Conservation (phyloP, 1,140 invertebrate species). For the Temnothorax nylanderi region DNA sequence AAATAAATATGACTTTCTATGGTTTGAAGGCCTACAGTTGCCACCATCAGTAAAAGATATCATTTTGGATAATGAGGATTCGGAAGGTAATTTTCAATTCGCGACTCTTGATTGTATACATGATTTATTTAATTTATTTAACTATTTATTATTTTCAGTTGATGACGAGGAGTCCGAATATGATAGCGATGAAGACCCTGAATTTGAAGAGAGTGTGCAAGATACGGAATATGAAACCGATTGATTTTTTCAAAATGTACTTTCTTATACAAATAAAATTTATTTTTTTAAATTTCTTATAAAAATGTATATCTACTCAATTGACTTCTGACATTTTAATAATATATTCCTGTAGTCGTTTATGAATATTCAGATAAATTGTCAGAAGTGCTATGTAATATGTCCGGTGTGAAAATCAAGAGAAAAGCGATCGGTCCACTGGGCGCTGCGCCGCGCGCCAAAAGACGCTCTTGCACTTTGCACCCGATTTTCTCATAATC, state of each 20-base stretch:
- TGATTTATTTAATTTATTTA: conserved; percentile 23
- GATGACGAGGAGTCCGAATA: not conserved
- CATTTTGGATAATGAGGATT: conserved; percentile 50
- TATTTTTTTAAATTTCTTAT: not conserved
- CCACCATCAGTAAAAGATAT: conserved; percentile 52
- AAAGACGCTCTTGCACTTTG: no score
- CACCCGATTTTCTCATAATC: no score
- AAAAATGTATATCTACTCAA: no score
- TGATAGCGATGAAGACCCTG: not conserved
- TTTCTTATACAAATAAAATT: not conserved
- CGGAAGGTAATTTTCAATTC: conserved; percentile 35
- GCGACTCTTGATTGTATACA: not conserved
- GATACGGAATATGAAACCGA: not conserved
- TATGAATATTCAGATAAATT: no score
- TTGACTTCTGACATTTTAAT: no score
- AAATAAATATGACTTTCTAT: conserved; percentile 56
- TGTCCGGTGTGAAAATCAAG: no score
- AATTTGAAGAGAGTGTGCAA: not conserved
- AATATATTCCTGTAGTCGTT: no score
- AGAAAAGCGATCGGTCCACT: no score
- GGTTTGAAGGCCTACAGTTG: conserved; percentile 62
- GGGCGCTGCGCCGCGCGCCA: no score
- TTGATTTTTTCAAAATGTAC: not conserved
- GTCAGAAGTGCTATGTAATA: no score
- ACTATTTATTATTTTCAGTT: conserved; percentile 19